phyloP scores from a whole-genome alignment of 2,888 invertebrate genomes.

The Archips crataeganus region DNA sequence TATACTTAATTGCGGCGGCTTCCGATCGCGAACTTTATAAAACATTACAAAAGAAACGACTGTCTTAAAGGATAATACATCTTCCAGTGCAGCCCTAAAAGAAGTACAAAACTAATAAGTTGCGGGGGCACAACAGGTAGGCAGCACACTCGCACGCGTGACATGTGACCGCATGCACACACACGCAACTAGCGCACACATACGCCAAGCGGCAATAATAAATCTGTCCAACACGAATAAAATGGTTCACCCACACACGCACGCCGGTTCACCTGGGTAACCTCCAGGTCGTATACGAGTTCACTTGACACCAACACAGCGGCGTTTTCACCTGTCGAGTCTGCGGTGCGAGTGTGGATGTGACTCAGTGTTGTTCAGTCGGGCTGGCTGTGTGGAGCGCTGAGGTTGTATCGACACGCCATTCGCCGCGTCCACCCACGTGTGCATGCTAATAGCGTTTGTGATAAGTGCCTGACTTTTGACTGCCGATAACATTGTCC shows the following conservation, averaged over 20 bases:
- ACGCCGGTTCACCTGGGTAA: constrained; percentile 70
- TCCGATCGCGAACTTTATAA: constrained; percentile 54
- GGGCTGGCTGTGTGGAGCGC: constrained; percentile 78
- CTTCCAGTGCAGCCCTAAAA: constrained; percentile 73
- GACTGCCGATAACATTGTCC: constrained; percentile 69
- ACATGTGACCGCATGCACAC: constrained; percentile 77
- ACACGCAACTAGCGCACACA: constrained; percentile 58
- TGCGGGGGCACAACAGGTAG: constrained; percentile 81
- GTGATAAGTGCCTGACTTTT: constrained; percentile 77
- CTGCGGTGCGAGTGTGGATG: constrained; percentile 67
- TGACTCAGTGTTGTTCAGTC: constrained; percentile 77
- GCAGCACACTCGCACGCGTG: constrained; percentile 70
- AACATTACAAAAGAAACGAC: constrained; percentile 60
- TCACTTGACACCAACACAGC: constrained; percentile 74
- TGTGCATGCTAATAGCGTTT: constrained; percentile 69
- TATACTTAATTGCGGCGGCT: constrained; percentile 52
- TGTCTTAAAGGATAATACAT: constrained; percentile 65
- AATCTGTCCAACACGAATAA: constrained; percentile 79
- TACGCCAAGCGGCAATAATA: constrained; percentile 64
- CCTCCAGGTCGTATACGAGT: constrained; percentile 77
- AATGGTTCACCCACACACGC: constrained; percentile 76
- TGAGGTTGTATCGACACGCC: constrained; percentile 70
- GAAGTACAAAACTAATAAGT: constrained; percentile 72
- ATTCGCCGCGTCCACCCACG: constrained; percentile 63
- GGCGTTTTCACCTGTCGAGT: constrained; percentile 81